These are phyloP conservation scores for Tupaia tana DNA, from an alignment of 2,113 vertebrate genomes.

Conservation along the genomic window DNA sequence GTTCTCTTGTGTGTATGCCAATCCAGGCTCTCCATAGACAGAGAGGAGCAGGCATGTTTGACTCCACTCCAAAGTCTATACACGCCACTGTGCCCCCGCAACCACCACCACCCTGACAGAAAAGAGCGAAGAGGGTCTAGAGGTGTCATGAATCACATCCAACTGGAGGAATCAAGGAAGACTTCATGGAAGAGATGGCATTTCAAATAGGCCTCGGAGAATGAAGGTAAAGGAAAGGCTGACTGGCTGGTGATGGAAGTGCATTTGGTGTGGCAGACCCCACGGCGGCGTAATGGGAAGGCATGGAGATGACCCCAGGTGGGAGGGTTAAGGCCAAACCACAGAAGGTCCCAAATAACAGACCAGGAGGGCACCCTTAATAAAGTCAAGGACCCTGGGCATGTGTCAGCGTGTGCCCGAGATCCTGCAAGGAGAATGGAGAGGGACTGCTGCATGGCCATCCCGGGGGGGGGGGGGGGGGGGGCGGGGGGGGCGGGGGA, in stretches of 20 bases:
- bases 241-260: not conserved
- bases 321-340: not conserved
- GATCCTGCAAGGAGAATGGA: no score
- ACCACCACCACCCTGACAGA: not conserved
- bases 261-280: not conserved
- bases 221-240: not conserved
- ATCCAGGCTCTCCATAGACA: not conserved
- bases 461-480: no score
- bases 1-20: not conserved
- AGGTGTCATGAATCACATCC: not conserved
- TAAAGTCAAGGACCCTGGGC: not conserved
- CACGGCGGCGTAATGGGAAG: not conserved
- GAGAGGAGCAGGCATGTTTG: not conserved
- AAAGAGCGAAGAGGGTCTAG: not conserved
- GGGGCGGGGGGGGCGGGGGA: no score
- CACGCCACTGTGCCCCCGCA: not conserved
- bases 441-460: no score
- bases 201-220: not conserved
- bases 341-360: not conserved
- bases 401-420: no score
- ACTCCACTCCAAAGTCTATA: not conserved
- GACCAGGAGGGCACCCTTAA: not conserved
- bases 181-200: not conserved
- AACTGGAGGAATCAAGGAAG: not conserved
- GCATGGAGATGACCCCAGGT: not conserved